These are phyloP conservation scores for Chelmon rostratus DNA, from an alignment of 2,797 vertebrate species.

Conservation along the genomic window DNA sequence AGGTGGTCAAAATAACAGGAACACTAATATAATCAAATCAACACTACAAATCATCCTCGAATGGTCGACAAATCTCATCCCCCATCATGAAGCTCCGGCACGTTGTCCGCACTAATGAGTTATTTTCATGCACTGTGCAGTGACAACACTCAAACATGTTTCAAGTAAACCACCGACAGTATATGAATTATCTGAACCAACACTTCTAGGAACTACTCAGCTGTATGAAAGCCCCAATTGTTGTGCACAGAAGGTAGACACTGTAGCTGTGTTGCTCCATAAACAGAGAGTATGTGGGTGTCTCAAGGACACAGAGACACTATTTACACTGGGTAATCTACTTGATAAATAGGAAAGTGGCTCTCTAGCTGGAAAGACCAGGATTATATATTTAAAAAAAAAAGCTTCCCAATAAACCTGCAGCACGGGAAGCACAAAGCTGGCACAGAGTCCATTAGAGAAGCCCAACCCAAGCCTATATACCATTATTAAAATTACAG, in stretches of 20 bases:
- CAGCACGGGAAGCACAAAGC: constrained; percentile 32
- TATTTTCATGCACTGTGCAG: background rate
- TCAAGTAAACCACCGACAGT: background rate
- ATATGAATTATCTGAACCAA: constrained; percentile 5
- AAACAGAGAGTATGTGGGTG: constrained; percentile 74
- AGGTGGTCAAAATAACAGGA: constrained; percentile 12
- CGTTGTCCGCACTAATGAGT: background rate
- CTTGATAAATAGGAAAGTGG: constrained; percentile 50
- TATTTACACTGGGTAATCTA: constrained; percentile 59
- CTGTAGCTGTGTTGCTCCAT: constrained; percentile 62
- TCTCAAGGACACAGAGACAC: constrained; percentile 68
- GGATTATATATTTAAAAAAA: constrained; percentile 1
- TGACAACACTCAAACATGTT: background rate
- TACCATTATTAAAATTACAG: constrained; percentile 69
- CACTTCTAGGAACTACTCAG: background rate
- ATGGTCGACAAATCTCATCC: background rate
- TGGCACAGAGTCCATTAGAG: constrained; percentile 46
- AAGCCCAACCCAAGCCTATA: constrained; percentile 35
- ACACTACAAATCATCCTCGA: background rate
- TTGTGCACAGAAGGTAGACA: constrained; percentile 35
- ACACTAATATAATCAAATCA: background rate
- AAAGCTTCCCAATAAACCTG: constrained; percentile 44
- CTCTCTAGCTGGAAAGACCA: constrained; percentile 43
- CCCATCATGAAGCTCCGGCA: background rate
- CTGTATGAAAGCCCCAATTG: constrained; percentile 12